Evolutionary conservation across 2,113 vertebrate genomes (phyloP), one percentile per base, ranked within the genome.

Genomic region (Zeus faber): DNA sequence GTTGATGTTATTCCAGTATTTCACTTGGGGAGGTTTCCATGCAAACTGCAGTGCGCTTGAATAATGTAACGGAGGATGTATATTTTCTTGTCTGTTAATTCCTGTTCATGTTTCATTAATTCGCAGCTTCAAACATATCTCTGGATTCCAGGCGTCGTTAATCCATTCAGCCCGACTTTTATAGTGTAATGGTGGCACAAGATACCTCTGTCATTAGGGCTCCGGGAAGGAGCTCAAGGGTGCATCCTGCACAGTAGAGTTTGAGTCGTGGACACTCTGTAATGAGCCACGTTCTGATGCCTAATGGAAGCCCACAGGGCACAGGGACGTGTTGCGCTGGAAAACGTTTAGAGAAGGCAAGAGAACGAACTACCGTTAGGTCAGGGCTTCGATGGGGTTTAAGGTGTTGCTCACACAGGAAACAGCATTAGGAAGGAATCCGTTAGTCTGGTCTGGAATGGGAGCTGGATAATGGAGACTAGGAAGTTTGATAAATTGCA

Each of bases 371-470:
- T n/a, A n/a, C n/a, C n/a, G n/a, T n/a, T n/a, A n/a, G n/a, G n/a
- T n/a, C n/a, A n/a, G n/a, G n/a, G n/a, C n/a, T n/a, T n/a, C n/a
- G n/a, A n/a, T n/a, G n/a, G n/a, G n/a, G n/a, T n/a, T n/a, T n/a
- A n/a, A n/a, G n/a, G n/a, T n/a, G n/a, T n/a, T n/a, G n/a, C n/a
- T n/a, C n/a, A n/a, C n/a, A n/a, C n/a, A n/a, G n/a, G n/a, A n/a
- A n/a, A n/a, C n/a, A n/a, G n/a, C n/a, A n/a, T n/a, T n/a, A n/a
- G n/a, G n/a, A n/a, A n/a, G n/a, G 22, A 10, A 37, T 49, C 45
- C 39, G 45, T 65, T 57, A 50, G 26, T 39, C 41, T 24, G 18
- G n/a, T 56, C 17, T n/a, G n/a, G n/a, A n/a, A n/a, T n/a, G n/a
- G n/a, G n/a, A n/a, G n/a, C n/a, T n/a, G n/a, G n/a, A n/a, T 29